Evolutionary conservation across 2,888 invertebrate genomes (phyloP).

Genomic region (Leptinotarsa haldemani): DNA sequence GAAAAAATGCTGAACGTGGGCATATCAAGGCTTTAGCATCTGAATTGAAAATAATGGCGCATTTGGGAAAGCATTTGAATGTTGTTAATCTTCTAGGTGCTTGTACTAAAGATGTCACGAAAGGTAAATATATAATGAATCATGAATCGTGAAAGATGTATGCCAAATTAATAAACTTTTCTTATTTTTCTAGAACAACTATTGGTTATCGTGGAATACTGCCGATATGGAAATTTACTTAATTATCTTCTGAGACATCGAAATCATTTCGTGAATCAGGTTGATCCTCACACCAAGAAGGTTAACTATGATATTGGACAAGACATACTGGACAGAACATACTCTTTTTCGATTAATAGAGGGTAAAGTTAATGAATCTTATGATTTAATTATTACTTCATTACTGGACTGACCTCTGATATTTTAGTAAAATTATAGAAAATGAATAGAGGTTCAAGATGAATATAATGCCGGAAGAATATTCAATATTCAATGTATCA

Average conservation of each 20-base stretch:
- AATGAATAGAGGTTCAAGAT: too few species aligned
- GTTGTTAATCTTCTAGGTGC: constrained; percentile 96
- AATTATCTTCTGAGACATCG: constrained; percentile 87
- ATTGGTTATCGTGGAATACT: constrained; percentile 94
- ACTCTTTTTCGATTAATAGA: constrained; percentile 72
- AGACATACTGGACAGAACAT: constrained; percentile 70
- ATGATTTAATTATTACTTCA: too few species aligned
- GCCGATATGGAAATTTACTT: constrained; percentile 91
- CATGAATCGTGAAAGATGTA: too few species aligned
- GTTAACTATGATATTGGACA: constrained; percentile 76
- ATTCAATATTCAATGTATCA: too few species aligned
- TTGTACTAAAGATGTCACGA: constrained; percentile 89
- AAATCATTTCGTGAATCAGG: constrained; percentile 85
- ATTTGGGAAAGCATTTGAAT: constrained; percentile 93
- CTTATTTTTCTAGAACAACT: constrained; percentile 77
- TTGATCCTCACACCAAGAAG: constrained; percentile 75
- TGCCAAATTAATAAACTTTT: too few species aligned
- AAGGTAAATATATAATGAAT: constrained; percentile 70
- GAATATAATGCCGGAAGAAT: too few species aligned
- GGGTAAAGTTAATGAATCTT: constrained; percentile 40
- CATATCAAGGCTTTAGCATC: constrained; percentile 90
- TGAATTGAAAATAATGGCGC: constrained; percentile 95
- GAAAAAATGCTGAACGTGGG: constrained; percentile 83
- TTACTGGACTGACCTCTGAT: too few species aligned
- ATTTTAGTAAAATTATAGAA: too few species aligned